Percentiles rank a stretch among this genome's conserved stretches.
phyloP scores from a whole-genome alignment of 2,888 invertebrate genomes.

The Acrobasis consociella region DNA sequence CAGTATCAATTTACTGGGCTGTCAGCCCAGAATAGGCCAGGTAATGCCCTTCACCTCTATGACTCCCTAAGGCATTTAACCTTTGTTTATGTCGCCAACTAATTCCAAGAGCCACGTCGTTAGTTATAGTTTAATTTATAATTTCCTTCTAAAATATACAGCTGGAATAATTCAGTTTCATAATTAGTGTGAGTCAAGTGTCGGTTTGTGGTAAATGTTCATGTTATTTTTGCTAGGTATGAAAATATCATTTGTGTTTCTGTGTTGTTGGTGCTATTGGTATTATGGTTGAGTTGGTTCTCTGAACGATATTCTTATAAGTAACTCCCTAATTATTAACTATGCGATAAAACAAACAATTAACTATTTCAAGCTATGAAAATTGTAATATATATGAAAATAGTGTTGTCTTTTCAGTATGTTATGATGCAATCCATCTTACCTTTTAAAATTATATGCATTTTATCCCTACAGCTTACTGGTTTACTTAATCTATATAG shows the following conservation, averaged over 20 bases:
- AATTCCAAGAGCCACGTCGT: not conserved
- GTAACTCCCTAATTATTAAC: too few relatives aligned
- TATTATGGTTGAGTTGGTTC: too few relatives aligned
- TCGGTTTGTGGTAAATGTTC: not conserved
- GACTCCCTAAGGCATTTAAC: constrained; percentile 10
- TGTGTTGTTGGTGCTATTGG: not conserved
- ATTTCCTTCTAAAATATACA: not conserved
- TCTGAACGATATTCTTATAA: too few relatives aligned
- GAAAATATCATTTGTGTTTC: not conserved
- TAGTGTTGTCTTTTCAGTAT: too few relatives aligned
- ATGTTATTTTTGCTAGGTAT: not conserved
- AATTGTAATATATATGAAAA: too few relatives aligned
- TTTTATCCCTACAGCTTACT: too few relatives aligned
- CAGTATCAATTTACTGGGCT: not conserved
- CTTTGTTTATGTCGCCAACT: constrained; percentile 9
- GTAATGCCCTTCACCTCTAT: not conserved
- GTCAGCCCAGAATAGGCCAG: not conserved
- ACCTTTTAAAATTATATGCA: too few relatives aligned
- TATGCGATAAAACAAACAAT: too few relatives aligned
- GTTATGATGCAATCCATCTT: too few relatives aligned
- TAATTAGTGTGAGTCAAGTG: not conserved
- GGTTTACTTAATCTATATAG: too few relatives aligned
- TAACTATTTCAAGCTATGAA: too few relatives aligned
- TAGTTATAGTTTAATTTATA: constrained; percentile 7
- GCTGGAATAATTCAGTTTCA: not conserved